These are phyloP conservation scores for Enteromius unitaeniatus DNA, from an alignment of 2,797 vertebrate genomes.

Conservation along the genomic window DNA sequence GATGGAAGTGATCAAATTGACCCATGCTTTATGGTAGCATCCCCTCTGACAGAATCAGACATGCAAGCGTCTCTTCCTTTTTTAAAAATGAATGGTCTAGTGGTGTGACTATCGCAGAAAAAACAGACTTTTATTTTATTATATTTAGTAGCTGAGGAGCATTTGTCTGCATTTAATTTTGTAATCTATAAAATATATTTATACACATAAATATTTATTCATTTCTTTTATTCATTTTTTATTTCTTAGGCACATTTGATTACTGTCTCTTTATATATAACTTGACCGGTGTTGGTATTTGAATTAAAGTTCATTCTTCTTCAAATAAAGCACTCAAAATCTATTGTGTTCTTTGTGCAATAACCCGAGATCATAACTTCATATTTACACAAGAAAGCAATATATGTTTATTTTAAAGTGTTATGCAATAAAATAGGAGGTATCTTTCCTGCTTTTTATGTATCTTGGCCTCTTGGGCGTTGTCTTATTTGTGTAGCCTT, in stretches of 20 bases:
- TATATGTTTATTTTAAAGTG: conserved; percentile 66
- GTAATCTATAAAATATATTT: neutral
- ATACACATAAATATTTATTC: too few relatives aligned
- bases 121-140: neutral
- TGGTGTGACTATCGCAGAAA: neutral
- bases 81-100: neutral
- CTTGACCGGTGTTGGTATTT: neutral
- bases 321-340: neutral
- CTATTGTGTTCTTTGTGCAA: neutral
- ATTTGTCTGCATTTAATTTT: neutral
- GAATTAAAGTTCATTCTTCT: neutral
- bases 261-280: neutral
- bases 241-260: neutral
- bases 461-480: conserved; percentile 39
- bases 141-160: neutral
- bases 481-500: conserved; percentile 51
- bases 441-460: conserved; percentile 14
- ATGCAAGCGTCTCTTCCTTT: neutral
- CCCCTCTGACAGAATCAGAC: neutral
- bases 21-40: neutral
- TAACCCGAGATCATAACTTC: conserved; percentile 9
- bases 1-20: neutral
- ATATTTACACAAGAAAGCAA: conserved; percentile 12
- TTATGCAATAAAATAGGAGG: conserved; percentile 34
- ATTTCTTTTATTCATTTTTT: too few relatives aligned